Conservation (phyloP, 2,113 vertebrate genomes). For the Cephalopterus ornatus region DNA sequence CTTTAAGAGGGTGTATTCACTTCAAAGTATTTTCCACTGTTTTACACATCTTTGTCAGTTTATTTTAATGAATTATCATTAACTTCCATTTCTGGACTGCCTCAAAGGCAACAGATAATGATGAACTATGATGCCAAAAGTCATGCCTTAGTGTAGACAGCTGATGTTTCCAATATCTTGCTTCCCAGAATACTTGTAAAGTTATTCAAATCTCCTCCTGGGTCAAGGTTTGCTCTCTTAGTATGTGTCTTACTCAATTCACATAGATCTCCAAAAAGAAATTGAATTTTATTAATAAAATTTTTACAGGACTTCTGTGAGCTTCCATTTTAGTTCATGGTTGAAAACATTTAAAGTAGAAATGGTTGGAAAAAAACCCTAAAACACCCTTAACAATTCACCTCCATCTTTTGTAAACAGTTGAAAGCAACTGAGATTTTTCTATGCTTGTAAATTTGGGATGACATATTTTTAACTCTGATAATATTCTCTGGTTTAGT, state of each 20-base stretch:
- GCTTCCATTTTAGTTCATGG: neutral
- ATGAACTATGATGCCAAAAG: neutral
- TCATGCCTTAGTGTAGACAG: neutral
- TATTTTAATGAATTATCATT: neutral
- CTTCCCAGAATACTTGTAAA: neutral
- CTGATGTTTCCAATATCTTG: neutral
- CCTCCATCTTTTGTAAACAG: neutral
- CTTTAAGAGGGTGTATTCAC: neutral
- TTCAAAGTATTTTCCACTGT: neutral
- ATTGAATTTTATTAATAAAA: neutral
- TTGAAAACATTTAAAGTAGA: neutral
- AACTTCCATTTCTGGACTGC: neutral
- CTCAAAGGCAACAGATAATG: neutral
- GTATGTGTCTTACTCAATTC: neutral
- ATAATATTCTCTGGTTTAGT: neutral
- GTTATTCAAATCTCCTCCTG: neutral
- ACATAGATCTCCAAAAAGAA: neutral
- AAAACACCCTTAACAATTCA: neutral
- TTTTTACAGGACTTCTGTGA: neutral
- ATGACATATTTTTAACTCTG: neutral
- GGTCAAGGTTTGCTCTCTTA: neutral
- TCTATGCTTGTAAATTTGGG: neutral
- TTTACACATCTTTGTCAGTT: neutral
- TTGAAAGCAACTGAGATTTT: neutral
- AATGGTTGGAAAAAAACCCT: neutral